phyloP scores from a whole-genome alignment of 2,888 invertebrate species.

The Polymixis flavicincta region DNA sequence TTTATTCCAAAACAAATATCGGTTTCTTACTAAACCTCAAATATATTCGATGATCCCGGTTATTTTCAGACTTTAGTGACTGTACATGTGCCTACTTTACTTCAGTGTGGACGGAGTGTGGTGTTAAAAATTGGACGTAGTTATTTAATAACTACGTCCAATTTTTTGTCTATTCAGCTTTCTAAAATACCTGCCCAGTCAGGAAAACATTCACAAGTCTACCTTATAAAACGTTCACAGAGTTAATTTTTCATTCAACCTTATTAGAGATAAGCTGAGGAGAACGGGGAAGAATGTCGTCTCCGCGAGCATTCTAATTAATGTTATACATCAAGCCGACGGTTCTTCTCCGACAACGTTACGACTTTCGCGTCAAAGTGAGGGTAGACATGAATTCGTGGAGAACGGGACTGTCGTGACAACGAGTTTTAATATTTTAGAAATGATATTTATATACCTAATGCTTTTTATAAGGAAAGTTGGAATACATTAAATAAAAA shows the following conservation, averaged over 20 bases:
- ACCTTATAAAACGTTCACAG: conserved; percentile 49
- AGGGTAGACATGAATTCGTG: conserved; percentile 45
- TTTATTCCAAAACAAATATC: too few species aligned
- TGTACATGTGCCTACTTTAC: too few species aligned
- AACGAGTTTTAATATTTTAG: background rate
- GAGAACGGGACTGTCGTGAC: background rate
- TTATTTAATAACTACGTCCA: too few species aligned
- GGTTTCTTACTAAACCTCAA: too few species aligned
- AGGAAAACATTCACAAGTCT: conserved; percentile 36
- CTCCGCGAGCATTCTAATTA: conserved; percentile 72
- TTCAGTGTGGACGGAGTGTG: too few species aligned
- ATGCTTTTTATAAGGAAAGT: too few species aligned
- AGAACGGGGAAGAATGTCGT: conserved; percentile 71
- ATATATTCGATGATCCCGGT: too few species aligned
- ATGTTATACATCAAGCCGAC: conserved; percentile 74
- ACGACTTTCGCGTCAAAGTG: conserved; percentile 46
- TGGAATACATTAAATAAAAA: too few species aligned
- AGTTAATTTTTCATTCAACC: conserved; percentile 64
- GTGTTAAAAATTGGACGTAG: too few species aligned
- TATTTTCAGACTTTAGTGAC: too few species aligned
- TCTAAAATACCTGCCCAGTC: conserved; percentile 9
- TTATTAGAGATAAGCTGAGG: conserved; percentile 67
- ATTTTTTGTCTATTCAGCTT: background rate
- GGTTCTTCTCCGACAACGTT: conserved; percentile 51
- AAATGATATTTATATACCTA: too few species aligned